Conservation (phyloP, 2,113 vertebrate species). For the Astur gentilis region DNA sequence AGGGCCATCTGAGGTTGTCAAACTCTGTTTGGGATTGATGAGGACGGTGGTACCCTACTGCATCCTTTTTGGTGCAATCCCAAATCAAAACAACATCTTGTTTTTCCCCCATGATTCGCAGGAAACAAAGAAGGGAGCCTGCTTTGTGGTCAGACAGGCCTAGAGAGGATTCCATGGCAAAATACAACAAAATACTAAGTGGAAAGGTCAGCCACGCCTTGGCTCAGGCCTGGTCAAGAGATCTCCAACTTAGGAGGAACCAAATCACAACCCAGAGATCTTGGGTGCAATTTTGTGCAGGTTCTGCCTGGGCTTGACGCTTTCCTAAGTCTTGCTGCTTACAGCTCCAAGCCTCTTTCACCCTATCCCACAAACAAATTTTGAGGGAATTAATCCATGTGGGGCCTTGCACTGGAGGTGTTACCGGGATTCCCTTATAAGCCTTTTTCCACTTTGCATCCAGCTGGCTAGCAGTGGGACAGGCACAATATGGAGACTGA, state of each 20-base stretch:
- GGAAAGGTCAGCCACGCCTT: not conserved
- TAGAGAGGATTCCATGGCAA: not conserved
- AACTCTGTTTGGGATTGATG: not conserved
- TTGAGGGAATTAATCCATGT: not conserved
- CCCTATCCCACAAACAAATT: not conserved
- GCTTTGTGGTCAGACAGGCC: not conserved
- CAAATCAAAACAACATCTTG: not conserved
- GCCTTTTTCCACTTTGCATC: not conserved
- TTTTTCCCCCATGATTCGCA: not conserved
- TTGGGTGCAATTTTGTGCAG: accelerated
- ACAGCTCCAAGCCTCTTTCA: not conserved
- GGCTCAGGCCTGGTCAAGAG: not conserved
- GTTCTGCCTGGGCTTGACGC: not conserved
- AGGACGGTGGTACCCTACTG: not conserved
- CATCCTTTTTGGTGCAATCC: not conserved
- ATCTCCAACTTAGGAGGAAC: not conserved
- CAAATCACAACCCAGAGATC: not conserved
- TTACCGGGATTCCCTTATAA: not conserved
- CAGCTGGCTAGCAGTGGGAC: not conserved
- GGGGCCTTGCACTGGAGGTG: not conserved
- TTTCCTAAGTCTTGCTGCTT: not conserved
- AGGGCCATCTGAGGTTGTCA: not conserved
- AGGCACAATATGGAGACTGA: not conserved
- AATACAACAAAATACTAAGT: not conserved
- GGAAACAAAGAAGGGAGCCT: not conserved